Base-by-base conservation (phyloP, 2,797 vertebrate genomes). In the Phrynocephalus forsythii region DNA sequence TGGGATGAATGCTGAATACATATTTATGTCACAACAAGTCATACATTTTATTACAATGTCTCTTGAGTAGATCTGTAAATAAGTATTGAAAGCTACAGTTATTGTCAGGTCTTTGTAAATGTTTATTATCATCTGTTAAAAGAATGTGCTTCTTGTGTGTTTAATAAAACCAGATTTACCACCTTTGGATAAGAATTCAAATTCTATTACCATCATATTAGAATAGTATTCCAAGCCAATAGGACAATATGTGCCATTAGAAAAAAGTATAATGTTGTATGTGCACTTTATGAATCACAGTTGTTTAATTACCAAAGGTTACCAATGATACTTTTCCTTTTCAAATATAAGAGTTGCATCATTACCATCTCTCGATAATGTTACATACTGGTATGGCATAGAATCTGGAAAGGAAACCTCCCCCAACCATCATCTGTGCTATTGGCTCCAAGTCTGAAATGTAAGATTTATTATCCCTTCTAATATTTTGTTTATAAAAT, bases 401-500 rank as follows among this genome's bases (percentile, higher is more conserved):
- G 79, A 22, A 18, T 79, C n/a, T 60, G 50, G 77, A 56, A 79
- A 79, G 52, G 3, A 44, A 10, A 30, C 2, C 10, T 15, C 26
- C 7, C 13, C 50, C 52, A 76, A 75, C 24, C 18, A 38, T 75
- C 3, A 66, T 38, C 20, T 33, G 22, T 73, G 8, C 44, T 68
- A 28, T 30, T 68, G 33, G 33, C 30, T 20, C 33, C 10, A 80
- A 73, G 10, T 72, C 68, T 63, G 50, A 86, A 67, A 22, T n/a
- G 79, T 2, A 52, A 80, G 85, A 80, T 80, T 80, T 80, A 86
- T 86, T 80, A 72, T 80, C 26, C 68, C n/a, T 86, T 30, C 52
- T 71, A 86, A 80, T 86, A 80, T 72, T 86, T 60, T 80, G 48
- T 79, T 71, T 86, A 11, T 56, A 16, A 72, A 60, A 86, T 80